Conservation (phyloP, 2,113 vertebrate species). For the Menidia beryllina region DNA sequence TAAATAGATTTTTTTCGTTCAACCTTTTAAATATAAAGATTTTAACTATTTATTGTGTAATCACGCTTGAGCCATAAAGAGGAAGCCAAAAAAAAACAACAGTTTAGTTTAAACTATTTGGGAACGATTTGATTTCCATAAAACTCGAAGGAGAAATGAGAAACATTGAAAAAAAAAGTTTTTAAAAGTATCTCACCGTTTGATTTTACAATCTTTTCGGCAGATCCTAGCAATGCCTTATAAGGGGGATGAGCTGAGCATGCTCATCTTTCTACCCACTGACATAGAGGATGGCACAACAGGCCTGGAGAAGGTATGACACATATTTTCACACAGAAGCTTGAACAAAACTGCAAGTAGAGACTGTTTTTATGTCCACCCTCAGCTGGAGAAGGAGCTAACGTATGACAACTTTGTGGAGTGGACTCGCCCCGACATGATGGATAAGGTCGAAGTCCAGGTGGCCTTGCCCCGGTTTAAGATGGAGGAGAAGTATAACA, state of each 20-base stretch:
- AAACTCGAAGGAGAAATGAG: no score
- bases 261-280: constrained; percentile 91
- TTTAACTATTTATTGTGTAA: no score
- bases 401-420: constrained; percentile 84
- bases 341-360: not conserved
- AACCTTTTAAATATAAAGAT: no score
- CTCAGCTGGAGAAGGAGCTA: constrained; percentile 83
- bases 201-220: not conserved
- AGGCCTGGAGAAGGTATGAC: constrained; percentile 89
- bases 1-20: constrained; percentile 19
- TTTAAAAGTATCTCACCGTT: no score
- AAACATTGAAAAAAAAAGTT: no score
- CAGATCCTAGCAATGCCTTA: constrained; percentile 92
- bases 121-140: no score
- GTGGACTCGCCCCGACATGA: constrained; percentile 82
- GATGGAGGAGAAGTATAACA: constrained; percentile 84
- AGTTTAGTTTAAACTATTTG: no score
- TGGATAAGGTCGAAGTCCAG: constrained; percentile 76
- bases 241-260: constrained; percentile 90
- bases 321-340: not conserved
- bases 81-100: no score
- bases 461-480: constrained; percentile 86
- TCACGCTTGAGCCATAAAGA: no score
- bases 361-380: not conserved
- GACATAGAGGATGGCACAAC: constrained; percentile 84